Evolutionary conservation across 2,888 invertebrate genomes (phyloP).

Genomic region (Pterobdella sp.): DNA sequence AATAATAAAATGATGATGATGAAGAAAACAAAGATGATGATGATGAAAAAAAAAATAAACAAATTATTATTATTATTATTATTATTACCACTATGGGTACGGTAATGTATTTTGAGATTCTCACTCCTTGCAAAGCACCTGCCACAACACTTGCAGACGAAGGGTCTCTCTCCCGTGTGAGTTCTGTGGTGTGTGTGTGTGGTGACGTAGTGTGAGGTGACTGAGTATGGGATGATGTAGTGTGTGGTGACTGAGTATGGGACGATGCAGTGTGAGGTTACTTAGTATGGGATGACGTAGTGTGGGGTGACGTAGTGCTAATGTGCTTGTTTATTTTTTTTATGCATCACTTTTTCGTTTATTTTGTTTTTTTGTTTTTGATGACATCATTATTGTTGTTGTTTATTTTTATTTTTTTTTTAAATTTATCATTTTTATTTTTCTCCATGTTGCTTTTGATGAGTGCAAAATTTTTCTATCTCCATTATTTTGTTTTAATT

Average conservation of each 20-base stretch:
- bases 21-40: not conserved
- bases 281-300: not conserved
- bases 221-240: not conserved
- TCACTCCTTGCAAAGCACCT: not conserved
- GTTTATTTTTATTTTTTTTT: too few relatives aligned
- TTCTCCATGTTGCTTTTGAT: too few relatives aligned
- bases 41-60: not conserved
- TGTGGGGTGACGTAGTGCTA: not conserved
- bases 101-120: not conserved
- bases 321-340: too few relatives aligned
- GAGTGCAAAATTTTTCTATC: too few relatives aligned
- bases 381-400: too few relatives aligned
- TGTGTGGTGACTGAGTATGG: not conserved
- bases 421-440: too few relatives aligned
- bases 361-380: too few relatives aligned
- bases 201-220: not conserved
- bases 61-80: not conserved
- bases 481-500: too few relatives aligned
- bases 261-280: not conserved
- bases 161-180: not conserved
- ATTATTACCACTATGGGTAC: not conserved
- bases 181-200: not conserved
- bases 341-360: too few relatives aligned
- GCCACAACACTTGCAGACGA: not conserved
- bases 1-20: not conserved